These are phyloP conservation scores for Himalopsyche phryganea DNA, from an alignment of 1,140 invertebrate genomes.

Conservation along the genomic window DNA sequence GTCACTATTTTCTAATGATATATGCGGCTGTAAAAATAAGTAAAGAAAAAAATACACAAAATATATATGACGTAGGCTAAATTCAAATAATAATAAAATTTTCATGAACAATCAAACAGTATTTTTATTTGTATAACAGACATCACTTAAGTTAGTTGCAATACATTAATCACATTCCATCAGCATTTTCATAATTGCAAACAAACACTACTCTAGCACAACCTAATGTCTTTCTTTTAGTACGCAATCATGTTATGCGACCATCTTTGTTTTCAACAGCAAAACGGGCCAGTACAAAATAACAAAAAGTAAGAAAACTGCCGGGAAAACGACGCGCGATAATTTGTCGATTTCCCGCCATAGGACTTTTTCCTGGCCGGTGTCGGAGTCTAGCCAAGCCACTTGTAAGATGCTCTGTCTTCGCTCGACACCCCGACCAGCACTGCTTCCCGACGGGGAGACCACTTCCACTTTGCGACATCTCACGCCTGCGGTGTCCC, in stretches of 20 bases:
- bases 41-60: no score
- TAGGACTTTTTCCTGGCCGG: slow-evolving; percentile 61
- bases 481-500: slow-evolving; percentile 58
- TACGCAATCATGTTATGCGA: slow-evolving; percentile 17
- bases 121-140: no score
- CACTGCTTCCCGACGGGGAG: slow-evolving; percentile 34
- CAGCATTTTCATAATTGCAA: no score
- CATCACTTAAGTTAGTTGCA: no score
- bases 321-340: slow-evolving; percentile 69
- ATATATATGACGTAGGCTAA: no score
- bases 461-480: slow-evolving; percentile 56
- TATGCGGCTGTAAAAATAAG: no score
- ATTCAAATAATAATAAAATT: no score
- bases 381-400: slow-evolving; percentile 60
- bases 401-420: slow-evolving; percentile 54
- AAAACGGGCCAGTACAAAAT: slow-evolving; percentile 72
- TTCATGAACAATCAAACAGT: no score
- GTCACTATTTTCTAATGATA: no score
- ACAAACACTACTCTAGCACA: no score
- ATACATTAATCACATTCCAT: no score
- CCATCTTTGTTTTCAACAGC: slow-evolving; percentile 58
- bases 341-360: slow-evolving; percentile 67
- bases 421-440: slow-evolving; percentile 40
- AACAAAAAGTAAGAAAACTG: slow-evolving; percentile 69
- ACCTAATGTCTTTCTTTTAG: no score